Percentiles rank a stretch among this genome's conserved stretches.
These are phyloP conservation scores for Drosophila burlai DNA, from an alignment of 1,140 invertebrate species.

Conservation along the genomic window DNA sequence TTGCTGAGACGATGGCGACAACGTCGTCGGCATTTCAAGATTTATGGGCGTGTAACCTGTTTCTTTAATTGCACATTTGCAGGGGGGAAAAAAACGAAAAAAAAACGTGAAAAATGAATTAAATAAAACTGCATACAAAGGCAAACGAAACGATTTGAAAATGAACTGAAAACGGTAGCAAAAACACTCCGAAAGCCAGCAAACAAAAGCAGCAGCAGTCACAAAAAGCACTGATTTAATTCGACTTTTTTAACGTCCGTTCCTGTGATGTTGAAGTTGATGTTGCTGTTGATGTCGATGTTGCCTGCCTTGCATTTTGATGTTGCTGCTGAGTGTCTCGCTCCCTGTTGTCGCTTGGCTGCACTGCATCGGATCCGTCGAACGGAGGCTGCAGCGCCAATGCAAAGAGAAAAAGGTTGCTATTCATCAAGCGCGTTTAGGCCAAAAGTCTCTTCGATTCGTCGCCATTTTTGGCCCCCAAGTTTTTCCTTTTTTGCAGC, in stretches of 20 bases:
- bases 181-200: constrained; percentile 45
- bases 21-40: constrained; percentile 76
- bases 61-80: constrained; percentile 85
- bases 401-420: constrained; percentile 56
- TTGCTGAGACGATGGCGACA: constrained; percentile 42
- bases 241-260: constrained; percentile 33
- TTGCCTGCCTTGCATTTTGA: constrained; percentile 19
- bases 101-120: constrained; percentile 79
- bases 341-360: constrained; percentile 51
- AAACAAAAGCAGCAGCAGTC: constrained; percentile 33
- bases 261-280: constrained; percentile 17
- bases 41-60: constrained; percentile 85
- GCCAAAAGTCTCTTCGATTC: constrained; percentile 17
- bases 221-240: constrained; percentile 63
- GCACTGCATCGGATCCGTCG: constrained; percentile 65
- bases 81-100: constrained; percentile 57
- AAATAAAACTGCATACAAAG: constrained; percentile 80
- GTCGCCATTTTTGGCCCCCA: constrained; percentile 62
- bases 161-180: constrained; percentile 80
- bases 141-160: constrained; percentile 74
- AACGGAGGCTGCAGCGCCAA: constrained; percentile 37
- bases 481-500: constrained; percentile 25
- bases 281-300: constrained; percentile 11
- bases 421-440: constrained; percentile 29
- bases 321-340: not conserved